These are phyloP conservation scores for Drosophila virilis DNA, from an alignment of 1,140 invertebrate species.

Conservation along the genomic window DNA sequence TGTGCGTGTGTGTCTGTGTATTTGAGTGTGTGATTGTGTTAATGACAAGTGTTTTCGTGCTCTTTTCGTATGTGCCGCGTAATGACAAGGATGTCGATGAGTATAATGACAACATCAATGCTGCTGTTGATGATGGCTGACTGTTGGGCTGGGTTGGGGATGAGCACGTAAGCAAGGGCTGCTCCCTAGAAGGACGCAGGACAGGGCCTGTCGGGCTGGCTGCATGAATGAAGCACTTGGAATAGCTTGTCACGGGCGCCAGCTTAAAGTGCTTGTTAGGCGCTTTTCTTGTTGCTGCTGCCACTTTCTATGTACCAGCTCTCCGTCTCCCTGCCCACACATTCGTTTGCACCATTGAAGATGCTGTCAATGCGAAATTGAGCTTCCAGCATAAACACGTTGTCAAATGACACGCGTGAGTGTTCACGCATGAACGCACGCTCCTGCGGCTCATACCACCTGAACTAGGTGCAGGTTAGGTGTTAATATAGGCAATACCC, in stretches of 20 bases:
- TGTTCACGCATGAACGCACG: conserved; percentile 57
- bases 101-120: conserved; percentile 80
- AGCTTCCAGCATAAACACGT: conserved; percentile 76
- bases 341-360: conserved; percentile 60
- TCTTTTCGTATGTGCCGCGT: conserved; percentile 57
- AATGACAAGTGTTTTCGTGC: conserved; percentile 80
- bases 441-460: not conserved
- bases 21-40: conserved; percentile 62
- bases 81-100: conserved; percentile 79
- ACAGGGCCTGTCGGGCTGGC: not conserved
- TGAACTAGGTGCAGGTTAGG: conserved; percentile 27
- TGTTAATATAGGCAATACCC: conserved; percentile 19
- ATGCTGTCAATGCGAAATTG: conserved; percentile 78
- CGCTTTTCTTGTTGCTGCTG: conserved; percentile 42
- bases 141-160: conserved; percentile 22
- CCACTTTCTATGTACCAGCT: conserved; percentile 33
- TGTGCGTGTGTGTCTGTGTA: conserved; percentile 25
- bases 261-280: conserved; percentile 79
- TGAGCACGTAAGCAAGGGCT: not conserved
- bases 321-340: not conserved
- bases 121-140: conserved; percentile 65
- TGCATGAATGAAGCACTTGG: conserved; percentile 40
- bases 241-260: conserved; percentile 39
- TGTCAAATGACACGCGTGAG: conserved; percentile 78
- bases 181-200: not conserved